These are phyloP conservation scores for Drosophila recens DNA, from an alignment of 2,888 invertebrate species.

Conservation along the genomic window DNA sequence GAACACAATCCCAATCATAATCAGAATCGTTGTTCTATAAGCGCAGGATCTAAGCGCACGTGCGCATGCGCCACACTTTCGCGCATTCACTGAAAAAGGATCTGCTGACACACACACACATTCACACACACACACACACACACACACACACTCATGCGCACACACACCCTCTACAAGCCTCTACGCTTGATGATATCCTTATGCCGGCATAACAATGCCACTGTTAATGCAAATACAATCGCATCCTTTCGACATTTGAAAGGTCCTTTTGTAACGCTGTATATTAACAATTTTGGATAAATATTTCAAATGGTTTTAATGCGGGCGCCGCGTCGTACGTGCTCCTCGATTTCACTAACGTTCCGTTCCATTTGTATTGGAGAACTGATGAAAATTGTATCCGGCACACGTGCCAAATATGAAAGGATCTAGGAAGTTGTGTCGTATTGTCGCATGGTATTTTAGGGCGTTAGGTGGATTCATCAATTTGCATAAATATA, in stretches of 20 bases:
- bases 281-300: conserved; percentile 73
- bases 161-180: conserved; percentile 57
- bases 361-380: conserved; percentile 34
- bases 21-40: not conserved
- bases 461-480: conserved; percentile 62
- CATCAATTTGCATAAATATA: conserved; percentile 45
- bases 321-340: conserved; percentile 56
- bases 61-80: conserved; percentile 79
- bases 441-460: conserved; percentile 5
- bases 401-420: conserved; percentile 77
- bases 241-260: conserved; percentile 68
- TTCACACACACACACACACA: conserved; percentile 39
- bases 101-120: conserved; percentile 53
- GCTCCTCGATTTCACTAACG: conserved; percentile 25
- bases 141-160: conserved; percentile 21
- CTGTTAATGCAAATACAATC: conserved; percentile 79
- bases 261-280: conserved; percentile 59
- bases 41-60: conserved; percentile 67
- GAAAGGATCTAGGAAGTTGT: conserved; percentile 41
- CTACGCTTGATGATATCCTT: conserved; percentile 49
- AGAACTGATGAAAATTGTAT: conserved; percentile 63
- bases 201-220: conserved; percentile 75
- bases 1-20: not conserved
- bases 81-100: conserved; percentile 70
- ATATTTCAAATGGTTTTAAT: conserved; percentile 63